Percentiles rank a stretch among this genome's conserved stretches.
These are phyloP conservation scores for Autographa pulchrina DNA, from an alignment of 2,888 invertebrate species.

Conservation along the genomic window DNA sequence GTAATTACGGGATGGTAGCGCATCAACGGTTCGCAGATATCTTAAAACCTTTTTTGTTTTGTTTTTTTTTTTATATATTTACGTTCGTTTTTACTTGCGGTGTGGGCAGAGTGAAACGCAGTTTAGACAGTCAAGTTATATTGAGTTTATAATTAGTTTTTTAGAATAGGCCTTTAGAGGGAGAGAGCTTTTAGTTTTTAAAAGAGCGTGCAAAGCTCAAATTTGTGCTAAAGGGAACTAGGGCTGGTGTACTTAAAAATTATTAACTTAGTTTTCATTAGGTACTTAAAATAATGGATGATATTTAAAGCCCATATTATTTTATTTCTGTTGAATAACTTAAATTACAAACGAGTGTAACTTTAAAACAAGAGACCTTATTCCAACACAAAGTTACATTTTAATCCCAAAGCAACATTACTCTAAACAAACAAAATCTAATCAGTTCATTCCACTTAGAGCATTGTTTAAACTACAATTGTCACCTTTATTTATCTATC, in stretches of 20 bases:
- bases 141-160: constrained; percentile 7
- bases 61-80: constrained; percentile 16
- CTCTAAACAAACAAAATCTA: constrained; percentile 9
- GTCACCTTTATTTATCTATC: constrained; percentile 51
- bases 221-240: no score
- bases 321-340: no score
- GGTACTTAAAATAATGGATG: no score
- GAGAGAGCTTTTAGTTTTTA: not conserved
- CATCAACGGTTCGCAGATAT: constrained; percentile 24
- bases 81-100: constrained; percentile 7
- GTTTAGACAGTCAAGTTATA: not conserved
- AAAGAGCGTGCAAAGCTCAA: no score
- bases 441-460: constrained; percentile 16
- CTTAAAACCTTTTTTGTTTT: constrained; percentile 8
- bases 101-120: not conserved
- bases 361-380: not conserved
- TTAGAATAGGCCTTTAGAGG: not conserved
- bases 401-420: not conserved
- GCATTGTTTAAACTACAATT: constrained; percentile 17
- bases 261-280: no score
- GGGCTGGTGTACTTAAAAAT: no score
- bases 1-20: constrained; percentile 51
- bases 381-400: not conserved
- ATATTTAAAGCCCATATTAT: no score
- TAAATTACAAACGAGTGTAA: no score